These are phyloP conservation scores for Drosophila kohkoa DNA, from an alignment of 1,140 invertebrate genomes.

Conservation along the genomic window DNA sequence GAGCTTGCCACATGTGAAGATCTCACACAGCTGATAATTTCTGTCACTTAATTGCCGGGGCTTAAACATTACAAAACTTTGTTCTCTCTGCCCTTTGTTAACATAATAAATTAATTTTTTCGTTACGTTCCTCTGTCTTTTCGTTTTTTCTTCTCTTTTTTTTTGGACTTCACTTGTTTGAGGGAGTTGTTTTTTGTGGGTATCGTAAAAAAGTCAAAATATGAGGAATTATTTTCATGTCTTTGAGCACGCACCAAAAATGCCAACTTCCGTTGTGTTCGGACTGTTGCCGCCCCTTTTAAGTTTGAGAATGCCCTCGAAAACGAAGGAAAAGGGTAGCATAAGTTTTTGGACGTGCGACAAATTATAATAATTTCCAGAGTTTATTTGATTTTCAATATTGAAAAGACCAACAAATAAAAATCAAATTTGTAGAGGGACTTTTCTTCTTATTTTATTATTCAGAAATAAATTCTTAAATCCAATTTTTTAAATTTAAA, in stretches of 20 bases:
- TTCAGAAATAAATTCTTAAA: too few relatives aligned
- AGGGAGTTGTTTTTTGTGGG: conserved; percentile 23
- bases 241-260: conserved; percentile 51
- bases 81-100: conserved; percentile 52
- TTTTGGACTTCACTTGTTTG: conserved; percentile 23
- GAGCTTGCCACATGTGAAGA: conserved; percentile 69
- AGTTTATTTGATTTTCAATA: too few relatives aligned
- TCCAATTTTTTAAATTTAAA: too few relatives aligned
- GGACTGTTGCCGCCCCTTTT: conserved; percentile 18
- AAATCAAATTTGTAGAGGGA: too few relatives aligned
- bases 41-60: conserved; percentile 80
- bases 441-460: too few relatives aligned
- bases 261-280: conserved; percentile 52
- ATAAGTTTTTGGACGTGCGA: not conserved
- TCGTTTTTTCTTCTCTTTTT: not conserved
- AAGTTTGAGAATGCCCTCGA: conserved; percentile 19
- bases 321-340: not conserved
- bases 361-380: too few relatives aligned
- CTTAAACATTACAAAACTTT: conserved; percentile 80
- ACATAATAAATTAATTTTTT: conserved; percentile 79
- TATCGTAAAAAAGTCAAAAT: conserved; percentile 65
- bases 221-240: conserved; percentile 54
- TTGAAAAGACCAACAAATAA: too few relatives aligned
- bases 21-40: conserved; percentile 71
- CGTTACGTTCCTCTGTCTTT: not conserved